Evolutionary conservation across 2,113 vertebrate species (phyloP), one percentile per base, ranked within the genome.

Genomic region (Oreochromis aureus): DNA sequence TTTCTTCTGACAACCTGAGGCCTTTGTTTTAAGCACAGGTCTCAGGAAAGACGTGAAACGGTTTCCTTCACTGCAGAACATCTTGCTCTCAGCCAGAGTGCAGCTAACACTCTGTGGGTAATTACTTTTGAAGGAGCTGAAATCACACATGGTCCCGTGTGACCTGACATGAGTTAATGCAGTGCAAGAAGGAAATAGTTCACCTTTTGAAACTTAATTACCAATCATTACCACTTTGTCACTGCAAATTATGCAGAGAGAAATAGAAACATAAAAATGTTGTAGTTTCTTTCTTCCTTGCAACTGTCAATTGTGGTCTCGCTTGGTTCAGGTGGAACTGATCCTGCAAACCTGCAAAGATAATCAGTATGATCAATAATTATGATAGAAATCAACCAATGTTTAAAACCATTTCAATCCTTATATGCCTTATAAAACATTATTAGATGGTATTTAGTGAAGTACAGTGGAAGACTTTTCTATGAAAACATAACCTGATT

Each of bases 61-160:
- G 5, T 48, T 69, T 66, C 63, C 41, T 27, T 78, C 86, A 13
- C 11, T 13, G 46, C 78, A 79, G 81, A 87, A 87, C 78, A 86
- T 86, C 69, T 80, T 86, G 71, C 69, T 89, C 39, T 34, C 16
- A 32, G 27, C 9, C 4, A 76, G 71, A 54, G 89, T 36, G 15
- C 79, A 61, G 71, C 86, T 41, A 54, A 63, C 86, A 39, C 88
- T 59, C 32, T 15, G 27, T n/a, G 59, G 61, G 58, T 89, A 89
- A 92, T 92, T 89, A 59, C 58, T 48, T 91, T 82, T 84, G 76
- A 73, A 92, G 82, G 83, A 71, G 78, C 73, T 89, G 85, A 32
- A 79, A 27, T 76, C 73, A 86, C 82, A 82, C 6, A 6, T 51
- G 13, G 58, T 80, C 73, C 81, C n/a, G 27, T 80, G 81, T 66